A percentile compares a stretch with the other conserved stretches of the same genome.
These are phyloP conservation scores for Parascotia fuliginaria DNA, from an alignment of 2,888 invertebrate genomes.

Conservation along the genomic window DNA sequence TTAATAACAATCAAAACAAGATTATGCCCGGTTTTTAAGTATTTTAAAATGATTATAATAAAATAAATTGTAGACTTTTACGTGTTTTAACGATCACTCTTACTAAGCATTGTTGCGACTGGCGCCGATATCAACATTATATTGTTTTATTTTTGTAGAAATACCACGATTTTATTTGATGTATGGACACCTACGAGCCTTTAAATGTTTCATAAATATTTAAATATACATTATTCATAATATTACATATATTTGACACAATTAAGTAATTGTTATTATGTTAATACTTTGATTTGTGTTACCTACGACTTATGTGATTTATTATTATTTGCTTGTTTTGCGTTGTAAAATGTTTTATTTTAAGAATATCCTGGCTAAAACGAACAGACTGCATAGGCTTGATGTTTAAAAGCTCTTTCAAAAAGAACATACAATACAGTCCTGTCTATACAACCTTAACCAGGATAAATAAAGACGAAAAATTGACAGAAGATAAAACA, in stretches of 20 bases:
- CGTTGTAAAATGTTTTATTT: too few relatives aligned
- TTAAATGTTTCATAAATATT: conserved; percentile 7
- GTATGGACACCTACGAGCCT: conserved; percentile 24
- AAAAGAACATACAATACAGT: too few relatives aligned
- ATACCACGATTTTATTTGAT: conserved; percentile 23
- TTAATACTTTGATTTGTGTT: too few relatives aligned
- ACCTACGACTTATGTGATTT: too few relatives aligned
- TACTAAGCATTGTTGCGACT: conserved; percentile 26
- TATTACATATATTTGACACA: conserved; percentile 9
- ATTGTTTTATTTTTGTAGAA: conserved; percentile 20
- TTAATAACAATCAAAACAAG: conserved; percentile 35
- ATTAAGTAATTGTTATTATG: too few relatives aligned
- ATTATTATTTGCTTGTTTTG: too few relatives aligned
- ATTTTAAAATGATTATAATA: conserved; percentile 36
- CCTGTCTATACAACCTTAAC: too few relatives aligned
- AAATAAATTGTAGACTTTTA: conserved; percentile 21
- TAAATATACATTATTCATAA: conserved; percentile 20
- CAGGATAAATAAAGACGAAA: too few relatives aligned
- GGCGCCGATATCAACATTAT: conserved; percentile 30
- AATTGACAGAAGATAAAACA: too few relatives aligned
- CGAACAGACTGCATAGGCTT: too few relatives aligned
- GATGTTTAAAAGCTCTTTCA: too few relatives aligned
- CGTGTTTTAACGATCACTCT: conserved; percentile 30
- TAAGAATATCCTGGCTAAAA: too few relatives aligned
- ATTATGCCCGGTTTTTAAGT: conserved; percentile 17